phyloP scores from a whole-genome alignment of 2,797 vertebrate species.

The Molossus alvarezi region DNA sequence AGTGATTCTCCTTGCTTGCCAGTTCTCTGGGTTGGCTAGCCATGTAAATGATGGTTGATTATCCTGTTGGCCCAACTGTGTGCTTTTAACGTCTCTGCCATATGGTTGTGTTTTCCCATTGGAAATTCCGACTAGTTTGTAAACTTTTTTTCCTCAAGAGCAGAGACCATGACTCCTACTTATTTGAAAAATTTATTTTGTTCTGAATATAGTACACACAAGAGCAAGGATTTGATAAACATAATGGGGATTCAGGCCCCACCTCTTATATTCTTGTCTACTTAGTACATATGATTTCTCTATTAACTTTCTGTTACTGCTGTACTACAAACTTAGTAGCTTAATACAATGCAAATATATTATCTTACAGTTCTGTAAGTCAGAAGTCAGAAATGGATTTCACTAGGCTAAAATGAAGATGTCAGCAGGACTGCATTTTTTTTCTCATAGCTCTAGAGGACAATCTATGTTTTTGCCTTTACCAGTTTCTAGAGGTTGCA shows the following conservation, averaged over 20 bases:
- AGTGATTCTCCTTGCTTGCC: constrained; percentile 62
- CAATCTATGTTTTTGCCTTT: neutral
- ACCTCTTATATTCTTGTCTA: neutral
- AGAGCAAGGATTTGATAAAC: neutral
- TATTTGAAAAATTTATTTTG: constrained; percentile 44
- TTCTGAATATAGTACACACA: neutral
- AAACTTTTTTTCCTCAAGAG: constrained; percentile 79
- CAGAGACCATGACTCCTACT: constrained; percentile 46
- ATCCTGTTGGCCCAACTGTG: constrained; percentile 76
- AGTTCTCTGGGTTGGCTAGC: constrained; percentile 74
- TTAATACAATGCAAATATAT: neutral
- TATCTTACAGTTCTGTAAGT: neutral
- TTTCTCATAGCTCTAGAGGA: neutral
- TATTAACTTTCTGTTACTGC: neutral
- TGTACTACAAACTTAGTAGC: neutral
- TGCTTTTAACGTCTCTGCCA: constrained; percentile 77
- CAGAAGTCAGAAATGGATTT: neutral
- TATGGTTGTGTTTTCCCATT: constrained; percentile 80
- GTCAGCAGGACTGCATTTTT: neutral
- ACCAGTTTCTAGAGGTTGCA: neutral
- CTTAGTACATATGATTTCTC: neutral
- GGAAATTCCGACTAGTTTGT: constrained; percentile 72
- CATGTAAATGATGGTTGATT: constrained; percentile 78
- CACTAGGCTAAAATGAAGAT: neutral
- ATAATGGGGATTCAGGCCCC: neutral